These are phyloP conservation scores for Mus spicilegus DNA, from an alignment of 2,113 vertebrate species.

Conservation along the genomic window DNA sequence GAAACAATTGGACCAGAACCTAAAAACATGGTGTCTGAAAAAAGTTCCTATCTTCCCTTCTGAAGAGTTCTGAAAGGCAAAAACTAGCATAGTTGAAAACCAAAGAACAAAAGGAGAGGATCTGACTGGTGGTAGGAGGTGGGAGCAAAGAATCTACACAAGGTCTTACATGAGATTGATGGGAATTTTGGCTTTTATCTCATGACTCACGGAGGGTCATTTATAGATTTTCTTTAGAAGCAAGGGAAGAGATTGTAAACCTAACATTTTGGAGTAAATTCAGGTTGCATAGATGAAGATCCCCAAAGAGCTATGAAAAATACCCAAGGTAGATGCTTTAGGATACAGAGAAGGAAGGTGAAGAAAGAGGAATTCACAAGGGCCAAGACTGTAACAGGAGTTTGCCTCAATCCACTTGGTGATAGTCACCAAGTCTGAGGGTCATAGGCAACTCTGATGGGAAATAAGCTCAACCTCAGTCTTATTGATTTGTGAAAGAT, in stretches of 20 bases:
- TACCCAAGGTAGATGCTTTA: background rate
- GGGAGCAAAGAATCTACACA: rapidly evolving
- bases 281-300: background rate
- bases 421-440: rapidly evolving
- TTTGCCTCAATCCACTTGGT: rapidly evolving
- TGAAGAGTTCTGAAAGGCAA: background rate
- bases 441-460: background rate
- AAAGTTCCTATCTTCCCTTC: rapidly evolving
- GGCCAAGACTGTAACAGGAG: rapidly evolving
- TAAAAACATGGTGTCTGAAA: rapidly evolving
- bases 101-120: no score
- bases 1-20: background rate
- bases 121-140: background rate
- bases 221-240: background rate
- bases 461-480: background rate
- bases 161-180: no score
- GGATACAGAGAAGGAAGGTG: no score
- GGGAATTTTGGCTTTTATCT: background rate
- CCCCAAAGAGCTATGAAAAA: background rate
- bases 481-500: background rate
- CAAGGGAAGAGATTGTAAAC: background rate
- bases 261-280: background rate
- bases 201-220: no score
- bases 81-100: rapidly evolving
- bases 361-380: no score